Conservation (phyloP, 2,888 invertebrate genomes). For the Eupithecia vulgata region DNA sequence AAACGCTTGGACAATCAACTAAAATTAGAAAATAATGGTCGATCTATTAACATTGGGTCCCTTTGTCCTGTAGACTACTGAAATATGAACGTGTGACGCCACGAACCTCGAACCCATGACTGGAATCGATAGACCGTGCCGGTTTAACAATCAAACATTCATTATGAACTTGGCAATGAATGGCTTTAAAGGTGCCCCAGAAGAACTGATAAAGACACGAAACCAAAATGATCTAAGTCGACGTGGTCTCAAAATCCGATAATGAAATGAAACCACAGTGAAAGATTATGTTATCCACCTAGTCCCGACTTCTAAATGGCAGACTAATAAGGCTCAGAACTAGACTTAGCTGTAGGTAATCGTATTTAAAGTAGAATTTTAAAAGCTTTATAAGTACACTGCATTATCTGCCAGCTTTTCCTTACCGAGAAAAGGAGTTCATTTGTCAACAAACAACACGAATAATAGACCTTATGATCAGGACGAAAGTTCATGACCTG, state of each 20-base stretch:
- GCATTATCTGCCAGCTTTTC: background rate
- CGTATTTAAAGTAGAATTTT: background rate
- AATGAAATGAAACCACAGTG: conserved; percentile 16
- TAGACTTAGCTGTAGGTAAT: background rate
- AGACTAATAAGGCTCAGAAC: conserved; percentile 22
- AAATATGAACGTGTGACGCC: conserved; percentile 72
- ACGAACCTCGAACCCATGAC: conserved; percentile 46
- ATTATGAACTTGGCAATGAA: conserved; percentile 59
- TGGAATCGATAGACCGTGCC: conserved; percentile 60
- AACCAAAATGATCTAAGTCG: conserved; percentile 16
- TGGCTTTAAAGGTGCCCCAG: conserved; percentile 11
- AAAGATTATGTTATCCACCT: conserved; percentile 24
- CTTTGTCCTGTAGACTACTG: conserved; percentile 59
- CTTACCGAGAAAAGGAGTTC: background rate
- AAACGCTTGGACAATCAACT: conserved; percentile 56
- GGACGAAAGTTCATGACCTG: conserved; percentile 39
- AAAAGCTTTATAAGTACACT: background rate
- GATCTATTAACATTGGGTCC: conserved; percentile 55
- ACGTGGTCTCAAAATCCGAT: conserved; percentile 12
- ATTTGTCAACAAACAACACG: conserved; percentile 23
- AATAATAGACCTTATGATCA: conserved; percentile 31
- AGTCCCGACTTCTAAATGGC: conserved; percentile 30
- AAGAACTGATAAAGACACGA: conserved; percentile 5
- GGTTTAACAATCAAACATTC: conserved; percentile 39
- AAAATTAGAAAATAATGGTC: conserved; percentile 71